phyloP scores from a whole-genome alignment of 2,888 invertebrate genomes.

The Incurvaria masculella region DNA sequence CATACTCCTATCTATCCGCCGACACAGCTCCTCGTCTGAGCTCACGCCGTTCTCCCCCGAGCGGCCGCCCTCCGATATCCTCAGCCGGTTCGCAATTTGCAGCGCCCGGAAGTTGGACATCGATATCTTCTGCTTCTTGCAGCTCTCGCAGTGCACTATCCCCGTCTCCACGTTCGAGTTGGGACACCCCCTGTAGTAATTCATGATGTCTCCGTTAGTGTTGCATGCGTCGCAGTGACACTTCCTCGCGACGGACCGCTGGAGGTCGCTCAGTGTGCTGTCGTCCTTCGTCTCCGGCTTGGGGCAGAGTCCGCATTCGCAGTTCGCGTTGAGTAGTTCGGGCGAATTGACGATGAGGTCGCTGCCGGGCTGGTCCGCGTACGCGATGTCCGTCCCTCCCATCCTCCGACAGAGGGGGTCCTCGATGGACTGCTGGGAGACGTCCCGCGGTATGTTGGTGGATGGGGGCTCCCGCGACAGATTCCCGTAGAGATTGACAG shows the following conservation, averaged over 20 bases:
- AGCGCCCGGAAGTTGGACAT: constrained; percentile 47
- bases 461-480: constrained; percentile 37
- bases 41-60: constrained; percentile 33
- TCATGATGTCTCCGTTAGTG: constrained; percentile 26
- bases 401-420: constrained; percentile 40
- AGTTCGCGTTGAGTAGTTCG: constrained; percentile 33
- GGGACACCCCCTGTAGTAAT: constrained; percentile 42
- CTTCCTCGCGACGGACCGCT: constrained; percentile 39
- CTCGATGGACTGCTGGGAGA: constrained; percentile 39
- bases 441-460: constrained; percentile 22
- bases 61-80: constrained; percentile 36
- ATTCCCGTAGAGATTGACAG: constrained; percentile 41
- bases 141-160: constrained; percentile 43
- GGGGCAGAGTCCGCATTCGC: constrained; percentile 47
- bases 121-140: constrained; percentile 51
- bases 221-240: constrained; percentile 20
- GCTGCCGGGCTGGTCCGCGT: constrained; percentile 40
- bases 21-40: constrained; percentile 43
- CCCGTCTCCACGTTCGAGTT: constrained; percentile 39
- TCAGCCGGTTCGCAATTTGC: constrained; percentile 43
- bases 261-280: constrained; percentile 44
- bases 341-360: constrained; percentile 31
- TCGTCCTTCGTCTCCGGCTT: constrained; percentile 36
- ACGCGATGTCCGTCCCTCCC: constrained; percentile 39
- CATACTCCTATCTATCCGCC: constrained; percentile 43